phyloP scores from a whole-genome alignment of 2,113 vertebrate species.

The Hemiscyllium ocellatum region DNA sequence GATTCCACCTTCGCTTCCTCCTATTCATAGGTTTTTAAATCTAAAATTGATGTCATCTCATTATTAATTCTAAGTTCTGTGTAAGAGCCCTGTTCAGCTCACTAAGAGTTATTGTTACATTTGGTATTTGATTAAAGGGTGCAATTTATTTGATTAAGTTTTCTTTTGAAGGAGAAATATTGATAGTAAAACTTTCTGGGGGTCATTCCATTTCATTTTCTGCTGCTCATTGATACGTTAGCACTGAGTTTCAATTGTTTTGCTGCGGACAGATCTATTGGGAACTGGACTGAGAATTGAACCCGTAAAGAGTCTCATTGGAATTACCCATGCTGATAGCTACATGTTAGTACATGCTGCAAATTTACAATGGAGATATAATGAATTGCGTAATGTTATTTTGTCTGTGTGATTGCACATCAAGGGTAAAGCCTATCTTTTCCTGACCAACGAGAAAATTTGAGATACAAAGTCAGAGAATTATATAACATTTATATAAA shows the following conservation, averaged over 20 bases:
- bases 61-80: not conserved
- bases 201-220: not conserved
- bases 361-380: not conserved
- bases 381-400: not conserved
- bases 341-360: not conserved
- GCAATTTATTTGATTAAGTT: not conserved
- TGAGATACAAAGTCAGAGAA: not conserved
- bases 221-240: not conserved
- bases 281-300: constrained; percentile 2
- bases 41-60: not conserved
- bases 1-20: not conserved
- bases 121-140: not conserved
- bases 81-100: not conserved
- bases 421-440: not conserved
- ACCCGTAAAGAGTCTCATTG: not conserved
- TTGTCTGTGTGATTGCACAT: not conserved
- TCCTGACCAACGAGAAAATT: not conserved
- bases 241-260: not conserved
- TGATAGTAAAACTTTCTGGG: not conserved
- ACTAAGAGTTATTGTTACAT: not conserved
- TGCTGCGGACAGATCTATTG: not conserved
- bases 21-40: not conserved
- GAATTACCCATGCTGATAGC: not conserved
- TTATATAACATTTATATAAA: not conserved
- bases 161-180: not conserved